A percentile compares a stretch with the other conserved stretches of the same genome.
phyloP scores from a whole-genome alignment of 2,888 invertebrate species.

The Xanthorhoe spadicearia region DNA sequence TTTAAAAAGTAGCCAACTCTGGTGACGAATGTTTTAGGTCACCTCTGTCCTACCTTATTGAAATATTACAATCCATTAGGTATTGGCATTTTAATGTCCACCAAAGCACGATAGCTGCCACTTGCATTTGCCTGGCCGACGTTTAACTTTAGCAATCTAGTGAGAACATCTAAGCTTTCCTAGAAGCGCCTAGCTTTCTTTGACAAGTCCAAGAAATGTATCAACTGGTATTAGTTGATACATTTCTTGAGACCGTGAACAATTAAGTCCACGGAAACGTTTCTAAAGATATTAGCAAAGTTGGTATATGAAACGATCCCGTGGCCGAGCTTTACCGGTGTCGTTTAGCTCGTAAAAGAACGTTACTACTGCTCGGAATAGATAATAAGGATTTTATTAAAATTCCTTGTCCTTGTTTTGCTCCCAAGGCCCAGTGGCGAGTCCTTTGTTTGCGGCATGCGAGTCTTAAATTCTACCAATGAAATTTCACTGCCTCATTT shows the following conservation, averaged over 20 bases:
- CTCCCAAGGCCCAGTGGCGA: slow-evolving; percentile 60
- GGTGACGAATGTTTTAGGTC: no score
- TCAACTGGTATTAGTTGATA: slow-evolving; percentile 28
- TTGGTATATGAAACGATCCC: slow-evolving; percentile 65
- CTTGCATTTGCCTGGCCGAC: no score
- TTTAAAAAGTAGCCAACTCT: no score
- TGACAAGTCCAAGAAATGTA: no score
- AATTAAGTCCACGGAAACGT: slow-evolving; percentile 65
- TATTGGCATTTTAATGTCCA: no score
- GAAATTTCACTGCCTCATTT: slow-evolving; percentile 66
- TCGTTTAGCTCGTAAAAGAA: slow-evolving; percentile 76
- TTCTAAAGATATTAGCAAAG: slow-evolving; percentile 69
- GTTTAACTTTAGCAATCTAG: no score
- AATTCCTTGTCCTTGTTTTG: slow-evolving; percentile 80
- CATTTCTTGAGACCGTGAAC: slow-evolving; percentile 48
- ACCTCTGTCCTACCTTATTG: no score
- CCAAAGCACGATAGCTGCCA: no score
- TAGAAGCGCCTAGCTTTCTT: no score
- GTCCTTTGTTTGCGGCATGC: slow-evolving; percentile 73
- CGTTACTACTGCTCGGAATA: slow-evolving; percentile 79
- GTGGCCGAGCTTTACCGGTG: slow-evolving; percentile 64
- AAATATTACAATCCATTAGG: no score
- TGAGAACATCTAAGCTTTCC: no score
- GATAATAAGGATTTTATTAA: slow-evolving; percentile 83
- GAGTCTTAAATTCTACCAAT: slow-evolving; percentile 65